Conservation (phyloP, 2,113 vertebrate genomes). For the Hemiprocne comata region DNA sequence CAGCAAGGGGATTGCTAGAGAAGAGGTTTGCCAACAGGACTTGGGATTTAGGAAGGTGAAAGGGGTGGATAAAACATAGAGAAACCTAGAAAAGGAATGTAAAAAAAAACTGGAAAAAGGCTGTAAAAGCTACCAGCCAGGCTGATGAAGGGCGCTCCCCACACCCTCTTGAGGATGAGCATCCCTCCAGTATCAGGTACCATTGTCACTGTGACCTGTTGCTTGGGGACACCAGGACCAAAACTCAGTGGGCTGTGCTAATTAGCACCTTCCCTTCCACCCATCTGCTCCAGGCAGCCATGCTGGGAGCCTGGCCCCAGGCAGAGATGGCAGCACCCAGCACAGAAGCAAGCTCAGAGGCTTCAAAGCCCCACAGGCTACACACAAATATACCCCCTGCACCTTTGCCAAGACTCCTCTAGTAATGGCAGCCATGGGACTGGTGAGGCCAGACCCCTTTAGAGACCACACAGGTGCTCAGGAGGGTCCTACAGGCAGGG, state of each 20-base stretch:
- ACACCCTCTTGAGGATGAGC: background rate
- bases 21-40: background rate
- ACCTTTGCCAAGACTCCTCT: background rate
- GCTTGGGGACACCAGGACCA: background rate
- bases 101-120: too few species aligned
- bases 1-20: background rate
- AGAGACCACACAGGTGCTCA: background rate
- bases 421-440: background rate
- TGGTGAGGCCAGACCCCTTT: background rate
- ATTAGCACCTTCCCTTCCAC: background rate
- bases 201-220: fast-evolving
- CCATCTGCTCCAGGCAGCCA: background rate
- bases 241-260: fast-evolving
- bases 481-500: fast-evolving
- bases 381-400: fast-evolving
- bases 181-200: background rate
- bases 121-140: background rate
- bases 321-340: background rate
- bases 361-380: background rate
- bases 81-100: background rate
- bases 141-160: background rate
- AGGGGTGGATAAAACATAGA: background rate
- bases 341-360: background rate
- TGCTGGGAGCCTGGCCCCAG: fast-evolving
- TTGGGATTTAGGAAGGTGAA: background rate